Conservation (phyloP, 2,888 invertebrate genomes). For the Sicus ferrugineus region DNA sequence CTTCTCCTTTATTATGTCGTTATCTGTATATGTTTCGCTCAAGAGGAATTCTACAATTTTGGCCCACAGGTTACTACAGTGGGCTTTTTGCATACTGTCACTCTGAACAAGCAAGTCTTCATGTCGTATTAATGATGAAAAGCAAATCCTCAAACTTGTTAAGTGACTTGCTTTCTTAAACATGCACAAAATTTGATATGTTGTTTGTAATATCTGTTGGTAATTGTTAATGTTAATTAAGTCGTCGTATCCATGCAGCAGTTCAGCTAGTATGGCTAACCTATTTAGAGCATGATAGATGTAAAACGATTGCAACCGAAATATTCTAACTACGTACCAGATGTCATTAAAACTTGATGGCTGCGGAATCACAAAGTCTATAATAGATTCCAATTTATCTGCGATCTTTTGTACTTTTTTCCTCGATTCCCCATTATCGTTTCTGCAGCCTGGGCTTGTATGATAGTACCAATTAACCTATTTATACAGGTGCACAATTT, state of each 20-base stretch:
- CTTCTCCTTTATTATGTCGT: conserved; percentile 52
- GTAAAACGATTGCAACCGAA: neutral
- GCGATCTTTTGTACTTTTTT: conserved; percentile 47
- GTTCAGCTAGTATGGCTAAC: conserved; percentile 54
- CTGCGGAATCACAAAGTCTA: conserved; percentile 45
- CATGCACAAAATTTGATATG: conserved; percentile 45
- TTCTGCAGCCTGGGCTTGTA: conserved; percentile 9
- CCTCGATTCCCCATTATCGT: conserved; percentile 36
- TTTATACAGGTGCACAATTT: neutral
- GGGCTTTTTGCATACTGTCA: conserved; percentile 37
- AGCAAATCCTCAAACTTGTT: conserved; percentile 47
- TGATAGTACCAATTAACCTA: conserved; percentile 53
- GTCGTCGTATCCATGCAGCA: conserved; percentile 47
- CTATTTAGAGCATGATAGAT: conserved; percentile 40
- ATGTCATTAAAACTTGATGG: conserved; percentile 51
- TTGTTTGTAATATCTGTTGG: conserved; percentile 45
- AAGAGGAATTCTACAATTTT: conserved; percentile 50
- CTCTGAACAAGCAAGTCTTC: conserved; percentile 43
- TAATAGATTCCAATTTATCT: conserved; percentile 50
- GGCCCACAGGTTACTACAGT: conserved; percentile 46
- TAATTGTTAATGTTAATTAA: conserved; percentile 53
- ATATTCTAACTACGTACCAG: conserved; percentile 47
- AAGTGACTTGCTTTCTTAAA: conserved; percentile 50
- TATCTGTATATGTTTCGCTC: conserved; percentile 47
- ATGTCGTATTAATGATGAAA: conserved; percentile 46